Evolutionary conservation across 2,113 vertebrate species (phyloP).

Genomic region (Psephotus haematonotus): DNA sequence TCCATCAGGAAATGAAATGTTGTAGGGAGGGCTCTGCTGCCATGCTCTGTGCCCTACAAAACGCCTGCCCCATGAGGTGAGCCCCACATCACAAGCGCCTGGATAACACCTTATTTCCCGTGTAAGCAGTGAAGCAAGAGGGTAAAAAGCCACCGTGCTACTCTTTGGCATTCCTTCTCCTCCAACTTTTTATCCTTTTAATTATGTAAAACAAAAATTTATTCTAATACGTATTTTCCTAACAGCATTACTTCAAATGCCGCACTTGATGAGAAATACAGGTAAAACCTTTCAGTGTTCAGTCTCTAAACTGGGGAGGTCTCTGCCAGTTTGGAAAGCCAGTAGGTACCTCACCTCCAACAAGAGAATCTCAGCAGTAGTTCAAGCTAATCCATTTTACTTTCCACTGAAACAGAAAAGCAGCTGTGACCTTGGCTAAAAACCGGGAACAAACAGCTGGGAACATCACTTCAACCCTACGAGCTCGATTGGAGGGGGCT

Average conservation of each 20-base stretch:
- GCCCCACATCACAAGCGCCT: neutral
- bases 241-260: neutral
- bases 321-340: neutral
- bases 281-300: neutral
- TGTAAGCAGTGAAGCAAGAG: neutral
- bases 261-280: neutral
- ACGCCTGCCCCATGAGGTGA: neutral
- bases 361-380: conserved; percentile 42
- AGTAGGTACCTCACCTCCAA: conserved; percentile 14
- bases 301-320: neutral
- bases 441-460: neutral
- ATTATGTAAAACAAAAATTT: neutral
- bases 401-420: conserved; percentile 10
- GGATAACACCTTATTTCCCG: neutral
- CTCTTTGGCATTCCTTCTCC: conserved; percentile 25
- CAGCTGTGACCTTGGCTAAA: conserved; percentile 32
- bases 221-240: neutral
- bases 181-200: neutral
- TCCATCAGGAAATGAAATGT: neutral
- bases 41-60: neutral
- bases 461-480: neutral
- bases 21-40: neutral
- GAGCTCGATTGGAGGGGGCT: neutral
- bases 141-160: neutral
- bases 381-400: neutral